Percentiles rank a stretch among this genome's conserved stretches.
These are phyloP conservation scores for Anagyrus pseudococci DNA, from an alignment of 2,888 invertebrate genomes.

Conservation along the genomic window DNA sequence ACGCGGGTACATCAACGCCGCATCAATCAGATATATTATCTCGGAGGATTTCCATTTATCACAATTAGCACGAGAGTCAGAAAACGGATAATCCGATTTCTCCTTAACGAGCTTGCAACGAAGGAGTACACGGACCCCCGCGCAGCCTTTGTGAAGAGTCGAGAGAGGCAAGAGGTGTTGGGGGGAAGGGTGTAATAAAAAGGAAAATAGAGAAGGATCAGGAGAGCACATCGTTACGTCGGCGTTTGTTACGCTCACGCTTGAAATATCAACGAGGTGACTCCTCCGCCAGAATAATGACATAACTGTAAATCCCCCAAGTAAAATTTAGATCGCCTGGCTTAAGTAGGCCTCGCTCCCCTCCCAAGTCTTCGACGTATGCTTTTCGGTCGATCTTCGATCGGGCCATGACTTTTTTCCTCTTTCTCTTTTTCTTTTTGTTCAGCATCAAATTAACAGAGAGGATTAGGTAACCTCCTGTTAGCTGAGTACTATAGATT, in stretches of 20 bases:
- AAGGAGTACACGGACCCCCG: no score
- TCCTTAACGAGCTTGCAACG: no score
- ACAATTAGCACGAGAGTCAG: no score
- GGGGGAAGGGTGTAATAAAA: background rate
- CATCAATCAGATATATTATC: no score
- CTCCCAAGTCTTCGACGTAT: no score
- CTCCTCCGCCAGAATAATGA: conserved; percentile 30
- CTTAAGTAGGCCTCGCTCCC: conserved; percentile 25
- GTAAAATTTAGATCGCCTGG: conserved; percentile 40
- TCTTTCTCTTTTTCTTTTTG: conserved; percentile 15
- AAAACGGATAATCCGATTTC: no score
- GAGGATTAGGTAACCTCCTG: conserved; percentile 42
- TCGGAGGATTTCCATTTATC: no score
- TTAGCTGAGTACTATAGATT: no score
- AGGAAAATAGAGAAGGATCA: background rate
- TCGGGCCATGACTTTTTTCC: no score
- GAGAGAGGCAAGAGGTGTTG: background rate
- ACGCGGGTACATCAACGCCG: no score
- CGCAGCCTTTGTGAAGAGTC: no score
- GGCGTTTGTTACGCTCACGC: conserved; percentile 35
- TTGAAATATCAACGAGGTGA: conserved; percentile 38
- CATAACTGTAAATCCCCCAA: conserved; percentile 38
- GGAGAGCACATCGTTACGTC: conserved; percentile 22
- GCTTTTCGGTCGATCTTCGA: no score
- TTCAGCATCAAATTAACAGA: conserved; percentile 46